A percentile compares a stretch with the other conserved stretches of the same genome.
phyloP scores from a whole-genome alignment of 2,888 invertebrate species.

The Microplitis manilae region DNA sequence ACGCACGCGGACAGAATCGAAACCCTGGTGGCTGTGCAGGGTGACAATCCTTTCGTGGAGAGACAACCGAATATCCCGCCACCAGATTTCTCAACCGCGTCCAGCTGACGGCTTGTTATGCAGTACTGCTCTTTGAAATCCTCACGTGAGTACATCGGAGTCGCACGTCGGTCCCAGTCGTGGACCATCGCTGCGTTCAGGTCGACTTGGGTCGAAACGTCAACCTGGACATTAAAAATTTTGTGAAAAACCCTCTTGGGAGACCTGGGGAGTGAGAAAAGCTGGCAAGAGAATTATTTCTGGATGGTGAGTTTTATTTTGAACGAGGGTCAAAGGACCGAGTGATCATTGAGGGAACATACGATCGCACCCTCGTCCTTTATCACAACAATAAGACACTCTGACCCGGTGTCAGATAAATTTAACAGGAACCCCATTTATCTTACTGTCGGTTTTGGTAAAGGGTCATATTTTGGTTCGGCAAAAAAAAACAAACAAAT shows the following conservation, averaged over 20 bases:
- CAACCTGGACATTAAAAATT: slow-evolving; percentile 59
- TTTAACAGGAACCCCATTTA: slow-evolving; percentile 16
- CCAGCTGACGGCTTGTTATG: slow-evolving; percentile 91
- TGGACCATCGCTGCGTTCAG: slow-evolving; percentile 73
- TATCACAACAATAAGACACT: slow-evolving; percentile 8
- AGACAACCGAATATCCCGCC: slow-evolving; percentile 89
- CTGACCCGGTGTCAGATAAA: not conserved
- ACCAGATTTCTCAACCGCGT: slow-evolving; percentile 80
- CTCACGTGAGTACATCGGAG: slow-evolving; percentile 85
- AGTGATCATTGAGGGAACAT: not conserved
- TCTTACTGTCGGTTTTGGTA: not conserved
- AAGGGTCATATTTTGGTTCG: not conserved
- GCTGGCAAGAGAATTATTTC: too few relatives aligned
- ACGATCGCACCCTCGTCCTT: not conserved
- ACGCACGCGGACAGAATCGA: slow-evolving; percentile 91
- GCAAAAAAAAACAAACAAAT: too few relatives aligned
- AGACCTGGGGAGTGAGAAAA: not conserved
- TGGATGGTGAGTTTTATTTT: not conserved
- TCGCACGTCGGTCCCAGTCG: slow-evolving; percentile 71
- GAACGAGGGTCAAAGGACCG: not conserved
- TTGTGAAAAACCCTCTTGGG: not conserved
- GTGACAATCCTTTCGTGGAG: slow-evolving; percentile 82
- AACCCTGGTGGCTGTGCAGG: slow-evolving; percentile 75
- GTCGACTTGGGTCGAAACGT: slow-evolving; percentile 71
- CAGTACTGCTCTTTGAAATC: slow-evolving; percentile 96